Evolutionary conservation across 2,888 invertebrate genomes (phyloP).

Genomic region (Philereme transversata): DNA sequence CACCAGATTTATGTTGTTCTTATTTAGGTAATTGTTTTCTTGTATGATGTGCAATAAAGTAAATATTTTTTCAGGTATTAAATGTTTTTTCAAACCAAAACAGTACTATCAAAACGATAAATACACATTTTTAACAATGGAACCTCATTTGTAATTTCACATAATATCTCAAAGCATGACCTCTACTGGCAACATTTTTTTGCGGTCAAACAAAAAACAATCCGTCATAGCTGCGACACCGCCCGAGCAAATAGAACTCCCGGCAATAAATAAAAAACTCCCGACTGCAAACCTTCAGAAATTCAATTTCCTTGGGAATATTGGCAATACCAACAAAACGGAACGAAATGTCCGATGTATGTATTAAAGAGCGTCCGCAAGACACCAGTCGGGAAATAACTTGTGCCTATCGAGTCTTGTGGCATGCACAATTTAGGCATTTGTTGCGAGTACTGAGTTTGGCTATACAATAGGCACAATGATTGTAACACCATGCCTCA

Average conservation of each 20-base stretch:
- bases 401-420: background rate
- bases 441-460: too few relatives aligned
- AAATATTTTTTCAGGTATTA: too few relatives aligned
- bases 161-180: background rate
- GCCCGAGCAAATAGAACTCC: slow-evolving; percentile 36
- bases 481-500: too few relatives aligned
- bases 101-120: too few relatives aligned
- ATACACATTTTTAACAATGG: too few relatives aligned
- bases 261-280: slow-evolving; percentile 42
- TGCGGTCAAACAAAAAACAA: slow-evolving; percentile 34
- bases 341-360: slow-evolving; percentile 53
- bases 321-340: slow-evolving; percentile 63
- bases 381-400: background rate
- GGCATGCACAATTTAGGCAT: background rate
- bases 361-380: slow-evolving; percentile 39
- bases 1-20: too few relatives aligned
- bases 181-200: slow-evolving; percentile 1
- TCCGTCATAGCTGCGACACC: slow-evolving; percentile 30
- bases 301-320: slow-evolving; percentile 64
- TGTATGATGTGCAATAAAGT: too few relatives aligned
- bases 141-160: too few relatives aligned
- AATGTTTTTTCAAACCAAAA: too few relatives aligned
- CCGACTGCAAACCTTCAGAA: slow-evolving; percentile 46
- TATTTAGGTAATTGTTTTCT: too few relatives aligned
- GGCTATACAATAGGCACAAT: too few relatives aligned